Evolutionary conservation across 2,797 vertebrate genomes (phyloP).

Genomic region (Melanotaenia pygmaea): DNA sequence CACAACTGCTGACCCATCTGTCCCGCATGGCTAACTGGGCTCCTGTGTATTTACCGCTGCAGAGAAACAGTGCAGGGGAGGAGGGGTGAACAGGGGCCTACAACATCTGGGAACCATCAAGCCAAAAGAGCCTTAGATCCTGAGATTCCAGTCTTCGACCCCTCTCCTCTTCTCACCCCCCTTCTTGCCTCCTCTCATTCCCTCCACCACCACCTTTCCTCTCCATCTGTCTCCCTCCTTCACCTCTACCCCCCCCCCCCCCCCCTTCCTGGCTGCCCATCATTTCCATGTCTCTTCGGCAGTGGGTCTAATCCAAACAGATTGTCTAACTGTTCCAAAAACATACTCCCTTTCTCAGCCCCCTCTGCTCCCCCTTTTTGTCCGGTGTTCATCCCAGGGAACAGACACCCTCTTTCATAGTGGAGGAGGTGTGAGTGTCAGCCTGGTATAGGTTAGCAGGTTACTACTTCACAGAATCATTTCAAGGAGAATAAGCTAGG

Average conservation of each 20-base stretch:
- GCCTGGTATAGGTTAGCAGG: conserved; percentile 73
- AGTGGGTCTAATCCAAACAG: conserved; percentile 79
- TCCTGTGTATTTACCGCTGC: conserved; percentile 77
- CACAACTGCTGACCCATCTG: conserved; percentile 75
- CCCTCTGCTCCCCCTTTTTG: conserved; percentile 48
- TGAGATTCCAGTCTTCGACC: conserved; percentile 77
- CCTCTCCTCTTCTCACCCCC: conserved; percentile 63
- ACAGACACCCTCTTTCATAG: conserved; percentile 80
- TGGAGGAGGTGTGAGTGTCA: conserved; percentile 72
- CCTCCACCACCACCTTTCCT: conserved; percentile 73
- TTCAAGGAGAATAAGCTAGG: conserved; percentile 61
- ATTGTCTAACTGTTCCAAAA: conserved; percentile 84
- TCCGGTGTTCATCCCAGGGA: conserved; percentile 69
- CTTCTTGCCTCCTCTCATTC: conserved; percentile 51
- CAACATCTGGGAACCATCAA: conserved; percentile 87
- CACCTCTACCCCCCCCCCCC: conserved; percentile 42
- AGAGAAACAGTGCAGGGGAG: conserved; percentile 64
- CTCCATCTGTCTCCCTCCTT: conserved; percentile 74
- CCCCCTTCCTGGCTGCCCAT: conserved; percentile 75
- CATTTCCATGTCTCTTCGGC: conserved; percentile 79
- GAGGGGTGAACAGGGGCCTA: conserved; percentile 53
- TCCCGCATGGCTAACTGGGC: conserved; percentile 78
- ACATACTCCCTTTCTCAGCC: conserved; percentile 79
- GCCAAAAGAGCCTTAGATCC: conserved; percentile 78
- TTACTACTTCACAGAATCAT: conserved; percentile 67